Percentiles rank a stretch among this genome's conserved stretches.
phyloP scores from a whole-genome alignment of 2,113 vertebrate species.

The Microcebus griseorufus region DNA sequence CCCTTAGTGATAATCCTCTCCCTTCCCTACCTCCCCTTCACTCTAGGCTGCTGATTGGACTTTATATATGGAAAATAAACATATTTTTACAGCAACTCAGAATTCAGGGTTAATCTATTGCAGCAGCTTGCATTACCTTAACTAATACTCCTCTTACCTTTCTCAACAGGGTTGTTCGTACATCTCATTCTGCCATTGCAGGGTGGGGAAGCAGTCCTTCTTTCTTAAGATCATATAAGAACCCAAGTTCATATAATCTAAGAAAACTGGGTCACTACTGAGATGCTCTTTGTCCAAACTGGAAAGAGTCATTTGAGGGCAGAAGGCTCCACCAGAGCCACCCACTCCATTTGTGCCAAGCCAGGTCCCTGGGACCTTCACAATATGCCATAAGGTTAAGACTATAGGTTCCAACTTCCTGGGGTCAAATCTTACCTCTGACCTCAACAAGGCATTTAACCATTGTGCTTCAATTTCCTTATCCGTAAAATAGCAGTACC shows the following conservation, averaged over 20 bases:
- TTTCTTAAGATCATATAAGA: not conserved
- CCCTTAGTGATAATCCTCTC: not conserved
- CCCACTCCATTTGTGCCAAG: not conserved
- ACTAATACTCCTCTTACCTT: not conserved
- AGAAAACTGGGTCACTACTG: not conserved
- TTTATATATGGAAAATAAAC: not conserved
- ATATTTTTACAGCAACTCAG: not conserved
- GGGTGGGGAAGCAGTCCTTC: not conserved
- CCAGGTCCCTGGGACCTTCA: not conserved
- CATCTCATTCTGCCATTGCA: slow-evolving; percentile 23
- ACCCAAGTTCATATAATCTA: not conserved
- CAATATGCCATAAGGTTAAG: not conserved
- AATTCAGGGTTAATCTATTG: not conserved
- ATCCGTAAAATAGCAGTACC: not conserved
- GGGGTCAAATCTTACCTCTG: not conserved
- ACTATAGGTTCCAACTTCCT: not conserved
- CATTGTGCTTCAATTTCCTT: slow-evolving; percentile 1
- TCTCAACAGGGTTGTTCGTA: not conserved
- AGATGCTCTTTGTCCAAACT: not conserved
- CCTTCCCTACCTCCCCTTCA: not conserved
- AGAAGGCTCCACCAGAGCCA: not conserved
- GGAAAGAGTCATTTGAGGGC: not conserved
- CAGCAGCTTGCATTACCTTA: not conserved
- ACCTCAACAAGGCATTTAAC: not conserved
- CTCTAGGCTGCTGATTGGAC: not conserved